Evolutionary conservation across 35 echinoderm and acorn worm genomes (phyloP).

Genomic region (Diadema setosum): DNA sequence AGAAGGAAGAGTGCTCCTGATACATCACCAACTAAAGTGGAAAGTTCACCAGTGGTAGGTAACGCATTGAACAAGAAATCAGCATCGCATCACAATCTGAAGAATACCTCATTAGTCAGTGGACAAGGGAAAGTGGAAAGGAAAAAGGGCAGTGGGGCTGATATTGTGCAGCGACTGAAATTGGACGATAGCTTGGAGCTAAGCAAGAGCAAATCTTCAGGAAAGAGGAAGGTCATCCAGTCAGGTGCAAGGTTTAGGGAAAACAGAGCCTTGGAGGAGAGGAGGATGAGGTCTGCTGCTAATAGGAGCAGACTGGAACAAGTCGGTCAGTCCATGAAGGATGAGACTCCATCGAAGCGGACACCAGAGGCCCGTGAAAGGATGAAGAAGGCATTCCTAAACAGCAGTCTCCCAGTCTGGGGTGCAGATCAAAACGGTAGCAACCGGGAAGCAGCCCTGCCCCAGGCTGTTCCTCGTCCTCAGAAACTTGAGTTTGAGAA

Average conservation of each 20-base stretch:
- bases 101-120: neutral
- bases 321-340: neutral
- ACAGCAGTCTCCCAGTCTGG: conserved; percentile 64
- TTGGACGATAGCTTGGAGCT: neutral
- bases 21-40: neutral
- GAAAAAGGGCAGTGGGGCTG: neutral
- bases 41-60: neutral
- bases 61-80: neutral
- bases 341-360: conserved; percentile 18
- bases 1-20: neutral
- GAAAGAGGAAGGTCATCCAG: neutral
- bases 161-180: neutral
- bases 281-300: neutral
- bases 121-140: neutral
- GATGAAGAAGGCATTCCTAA: conserved; percentile 43
- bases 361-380: conserved; percentile 2
- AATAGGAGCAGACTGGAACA: neutral
- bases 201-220: neutral
- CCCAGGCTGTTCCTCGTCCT: neutral
- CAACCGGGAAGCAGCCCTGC: neutral
- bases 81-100: neutral
- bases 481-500: conserved; percentile 60
- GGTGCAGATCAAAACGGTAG: neutral
- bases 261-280: neutral
- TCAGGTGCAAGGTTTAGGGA: neutral